Evolutionary conservation across 2,113 vertebrate species (phyloP), one percentile per base, ranked within the genome.

Genomic region (Ornithorhynchus anatinus): DNA sequence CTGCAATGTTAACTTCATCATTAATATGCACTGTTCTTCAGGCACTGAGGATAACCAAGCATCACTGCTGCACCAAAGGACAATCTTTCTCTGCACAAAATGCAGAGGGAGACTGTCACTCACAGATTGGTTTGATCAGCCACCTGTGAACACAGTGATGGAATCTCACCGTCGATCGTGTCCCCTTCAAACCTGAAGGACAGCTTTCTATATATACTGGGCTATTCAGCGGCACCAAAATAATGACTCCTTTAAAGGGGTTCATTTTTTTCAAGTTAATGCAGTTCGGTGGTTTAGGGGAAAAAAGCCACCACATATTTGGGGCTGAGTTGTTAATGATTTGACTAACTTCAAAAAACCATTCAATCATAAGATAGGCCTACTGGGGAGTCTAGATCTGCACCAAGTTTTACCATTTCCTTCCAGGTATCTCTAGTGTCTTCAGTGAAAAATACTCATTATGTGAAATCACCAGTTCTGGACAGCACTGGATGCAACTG

Each of bases 291-390:
- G 61, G 10, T 58, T 58, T 47, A 67, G 57, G 12, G 40, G 32
- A 80, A n/a, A n/a, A 60, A 63, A 51, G 25, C 33, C 71, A 75
- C 36, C 56, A 31, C 38, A 32, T 47, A 59, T 70, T 76, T 69
- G 59, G 22, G 60, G 32, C 20, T 51, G 37, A 78, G 33, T 61
- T 45, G 68, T 25, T 72, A 72, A 75, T 75, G 33, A 69, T 19
- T 20, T 50, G 32, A 37, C 4, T 4, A 5, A 63, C 38, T 58
- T 73, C 8, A 53, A 17, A 51, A 54, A 54, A 25, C 14, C 45
- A 44, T 64, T 33, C 39, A 40, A 43, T 50, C 57, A 64, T 19
- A 72, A 79, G 27, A 20, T 56, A 36, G 2, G 48, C n/a, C 29
- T n/a, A n/a, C 27, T 35, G 14, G 67, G 25, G 54, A 32, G 56